These are phyloP conservation scores for Enteromius mattozi DNA, from an alignment of 2,797 vertebrate genomes.

Conservation along the genomic window DNA sequence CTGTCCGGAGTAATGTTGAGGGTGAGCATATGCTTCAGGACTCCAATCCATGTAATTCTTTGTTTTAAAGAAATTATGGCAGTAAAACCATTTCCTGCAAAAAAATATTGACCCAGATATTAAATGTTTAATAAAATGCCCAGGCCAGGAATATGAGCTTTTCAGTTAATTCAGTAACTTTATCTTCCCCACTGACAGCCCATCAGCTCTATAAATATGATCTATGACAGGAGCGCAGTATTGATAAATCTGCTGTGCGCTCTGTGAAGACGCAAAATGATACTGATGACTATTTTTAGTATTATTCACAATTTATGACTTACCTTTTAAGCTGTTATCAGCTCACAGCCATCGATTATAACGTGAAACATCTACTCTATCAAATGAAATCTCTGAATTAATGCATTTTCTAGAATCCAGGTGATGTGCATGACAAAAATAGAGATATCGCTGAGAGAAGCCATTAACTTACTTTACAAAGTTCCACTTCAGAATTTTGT, in stretches of 20 bases:
- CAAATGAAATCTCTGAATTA: neutral
- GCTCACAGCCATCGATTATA: neutral
- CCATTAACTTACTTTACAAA: constrained; percentile 34
- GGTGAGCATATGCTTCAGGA: constrained; percentile 45
- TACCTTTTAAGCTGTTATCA: constrained; percentile 5
- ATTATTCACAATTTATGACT: constrained; percentile 5
- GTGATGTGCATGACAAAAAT: neutral
- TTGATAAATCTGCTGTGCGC: neutral
- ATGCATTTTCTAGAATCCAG: constrained; percentile 3
- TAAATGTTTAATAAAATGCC: constrained; percentile 36
- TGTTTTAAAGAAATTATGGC: constrained; percentile 22
- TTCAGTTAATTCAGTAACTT: constrained; percentile 2
- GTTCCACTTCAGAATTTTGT: constrained; percentile 5
- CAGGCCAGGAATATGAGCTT: constrained; percentile 1
- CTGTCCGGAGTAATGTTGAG: neutral
- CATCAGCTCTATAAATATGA: constrained; percentile 35
- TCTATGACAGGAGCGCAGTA: neutral
- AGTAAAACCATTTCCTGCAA: neutral
- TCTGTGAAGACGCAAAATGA: neutral
- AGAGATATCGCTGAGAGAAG: constrained; percentile 3
- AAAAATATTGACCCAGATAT: constrained; percentile 16
- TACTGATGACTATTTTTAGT: constrained; percentile 21
- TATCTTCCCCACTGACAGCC: constrained; percentile 25
- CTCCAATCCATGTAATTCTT: constrained; percentile 44
- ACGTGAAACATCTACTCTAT: neutral